Evolutionary conservation across 2,888 invertebrate species (phyloP).

Genomic region (Diplolepis rosae): DNA sequence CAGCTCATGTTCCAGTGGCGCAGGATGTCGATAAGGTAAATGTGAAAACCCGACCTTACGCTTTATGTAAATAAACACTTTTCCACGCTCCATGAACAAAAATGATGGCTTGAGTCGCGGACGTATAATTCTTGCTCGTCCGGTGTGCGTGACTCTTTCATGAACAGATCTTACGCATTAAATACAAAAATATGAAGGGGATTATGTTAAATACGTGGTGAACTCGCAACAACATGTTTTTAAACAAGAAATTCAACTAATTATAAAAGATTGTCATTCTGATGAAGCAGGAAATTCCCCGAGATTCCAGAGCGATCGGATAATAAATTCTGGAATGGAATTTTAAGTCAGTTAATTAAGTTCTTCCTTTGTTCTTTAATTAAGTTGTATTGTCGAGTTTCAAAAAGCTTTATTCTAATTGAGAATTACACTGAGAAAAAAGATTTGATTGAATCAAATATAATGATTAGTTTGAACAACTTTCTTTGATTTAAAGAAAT

Average conservation of each 20-base stretch:
- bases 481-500: no score
- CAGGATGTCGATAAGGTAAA: neutral
- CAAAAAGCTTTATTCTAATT: no score
- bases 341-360: no score
- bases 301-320: no score
- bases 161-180: neutral
- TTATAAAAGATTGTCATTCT: neutral
- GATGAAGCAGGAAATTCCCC: neutral
- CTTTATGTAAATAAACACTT: conserved; percentile 24
- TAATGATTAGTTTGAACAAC: no score
- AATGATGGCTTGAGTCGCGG: conserved; percentile 3
- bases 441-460: no score
- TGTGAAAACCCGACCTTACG: conserved; percentile 13
- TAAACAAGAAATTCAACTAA: neutral
- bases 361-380: no score
- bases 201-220: neutral
- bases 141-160: conserved; percentile 19
- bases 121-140: conserved; percentile 8
- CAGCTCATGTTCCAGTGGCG: neutral
- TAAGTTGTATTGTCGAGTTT: no score
- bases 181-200: neutral
- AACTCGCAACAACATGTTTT: neutral
- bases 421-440: no score
- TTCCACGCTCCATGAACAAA: conserved; percentile 15
- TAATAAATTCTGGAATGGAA: no score